A percentile compares a stretch with the other conserved stretches of the same genome.
phyloP scores from a whole-genome alignment of 92 coral and sea anemone genomes.

The Chrysogorgia sp. region DNA sequence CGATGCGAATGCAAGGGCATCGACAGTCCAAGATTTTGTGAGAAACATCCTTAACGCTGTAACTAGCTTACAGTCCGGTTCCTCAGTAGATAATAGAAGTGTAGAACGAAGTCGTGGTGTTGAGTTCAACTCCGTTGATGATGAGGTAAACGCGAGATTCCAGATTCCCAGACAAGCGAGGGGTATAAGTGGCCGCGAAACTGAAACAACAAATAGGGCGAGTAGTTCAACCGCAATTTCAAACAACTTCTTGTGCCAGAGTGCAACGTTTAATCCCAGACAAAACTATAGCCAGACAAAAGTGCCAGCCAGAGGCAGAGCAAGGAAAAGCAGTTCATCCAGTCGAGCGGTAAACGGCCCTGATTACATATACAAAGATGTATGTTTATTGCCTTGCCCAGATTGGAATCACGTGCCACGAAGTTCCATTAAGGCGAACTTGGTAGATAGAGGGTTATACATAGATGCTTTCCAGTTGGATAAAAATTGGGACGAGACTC shows the following conservation, averaged over 20 bases:
- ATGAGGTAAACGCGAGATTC: not conserved
- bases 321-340: not conserved
- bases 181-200: not conserved
- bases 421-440: not conserved
- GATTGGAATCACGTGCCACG: slow-evolving; percentile 13
- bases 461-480: slow-evolving; percentile 8
- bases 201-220: no score
- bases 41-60: not conserved
- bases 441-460: slow-evolving; percentile 14
- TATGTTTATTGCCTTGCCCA: slow-evolving; percentile 12
- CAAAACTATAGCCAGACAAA: not conserved
- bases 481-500: slow-evolving; percentile 10
- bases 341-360: not conserved
- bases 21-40: slow-evolving; percentile 13
- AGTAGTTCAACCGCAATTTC: not conserved
- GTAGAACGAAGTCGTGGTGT: not conserved
- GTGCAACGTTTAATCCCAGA: slow-evolving; percentile 12
- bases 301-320: not conserved
- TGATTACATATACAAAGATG: not conserved
- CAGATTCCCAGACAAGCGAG: slow-evolving; percentile 7
- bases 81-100: not conserved
- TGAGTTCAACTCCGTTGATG: not conserved
- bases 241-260: no score
- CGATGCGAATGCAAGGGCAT: not conserved
- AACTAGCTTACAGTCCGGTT: not conserved